phyloP scores from a whole-genome alignment of 2,113 vertebrate species.

The Leucosticte australis region DNA sequence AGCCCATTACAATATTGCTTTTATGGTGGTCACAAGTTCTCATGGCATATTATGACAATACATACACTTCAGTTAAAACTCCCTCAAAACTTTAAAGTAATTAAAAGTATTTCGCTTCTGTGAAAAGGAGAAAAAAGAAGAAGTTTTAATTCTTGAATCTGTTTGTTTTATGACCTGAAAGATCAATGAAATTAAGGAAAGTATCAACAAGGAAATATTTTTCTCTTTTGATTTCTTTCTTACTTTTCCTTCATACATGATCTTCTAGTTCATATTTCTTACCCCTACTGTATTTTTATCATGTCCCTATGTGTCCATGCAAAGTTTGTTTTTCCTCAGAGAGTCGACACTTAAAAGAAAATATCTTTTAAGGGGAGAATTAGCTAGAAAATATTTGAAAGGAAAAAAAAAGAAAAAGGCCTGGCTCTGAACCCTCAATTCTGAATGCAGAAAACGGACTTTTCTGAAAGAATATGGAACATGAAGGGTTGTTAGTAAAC shows the following conservation, averaged over 20 bases:
- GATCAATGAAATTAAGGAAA: background rate
- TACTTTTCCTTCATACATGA: background rate
- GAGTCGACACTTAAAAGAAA: background rate
- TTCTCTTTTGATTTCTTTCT: background rate
- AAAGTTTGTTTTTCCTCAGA: background rate
- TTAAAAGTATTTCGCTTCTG: background rate
- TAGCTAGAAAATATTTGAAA: background rate
- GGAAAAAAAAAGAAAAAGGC: background rate
- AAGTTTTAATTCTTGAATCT: background rate
- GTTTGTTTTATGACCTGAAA: background rate
- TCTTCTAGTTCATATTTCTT: background rate
- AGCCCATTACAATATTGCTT: background rate
- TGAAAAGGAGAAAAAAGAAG: background rate
- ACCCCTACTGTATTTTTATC: background rate
- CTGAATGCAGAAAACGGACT: background rate
- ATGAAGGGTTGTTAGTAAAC: background rate
- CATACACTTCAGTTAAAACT: background rate
- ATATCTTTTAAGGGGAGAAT: background rate
- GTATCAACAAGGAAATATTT: background rate
- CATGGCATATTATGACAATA: background rate
- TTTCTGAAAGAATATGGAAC: background rate
- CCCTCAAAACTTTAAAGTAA: background rate
- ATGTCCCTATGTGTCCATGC: background rate
- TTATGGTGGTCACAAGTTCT: background rate
- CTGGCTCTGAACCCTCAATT: background rate